Evolutionary conservation across 1,140 invertebrate species (phyloP).

Genomic region (Drosophila melanogaster): Release_6_plus_ISO1_MT NC_004354.4:8465501-8466000

Average conservation of each 20-base stretch:
- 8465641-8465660: not conserved
- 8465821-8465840: too few relatives aligned
- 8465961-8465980: too few relatives aligned
- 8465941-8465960: too few relatives aligned
- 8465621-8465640: not conserved
- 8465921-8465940: too few relatives aligned
- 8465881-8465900: too few relatives aligned
- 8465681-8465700: conserved; percentile 3
- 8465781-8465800: not conserved
- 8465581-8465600: conserved; percentile 38
- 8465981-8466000: too few relatives aligned
- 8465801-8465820: too few relatives aligned
- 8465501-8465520: conserved; percentile 7
- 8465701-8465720: not conserved
- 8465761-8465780: conserved; percentile 37
- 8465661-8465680: not conserved
- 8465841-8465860: not conserved
- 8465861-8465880: too few relatives aligned
- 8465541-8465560: conserved; percentile 48
- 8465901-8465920: too few relatives aligned
- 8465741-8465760: conserved; percentile 31
- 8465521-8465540: not conserved
- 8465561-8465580: conserved; percentile 37
- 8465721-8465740: not conserved
- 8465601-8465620: conserved; percentile 32